Conservation (phyloP, 1,140 invertebrate genomes). For the Drosophila quadrilineata region DNA sequence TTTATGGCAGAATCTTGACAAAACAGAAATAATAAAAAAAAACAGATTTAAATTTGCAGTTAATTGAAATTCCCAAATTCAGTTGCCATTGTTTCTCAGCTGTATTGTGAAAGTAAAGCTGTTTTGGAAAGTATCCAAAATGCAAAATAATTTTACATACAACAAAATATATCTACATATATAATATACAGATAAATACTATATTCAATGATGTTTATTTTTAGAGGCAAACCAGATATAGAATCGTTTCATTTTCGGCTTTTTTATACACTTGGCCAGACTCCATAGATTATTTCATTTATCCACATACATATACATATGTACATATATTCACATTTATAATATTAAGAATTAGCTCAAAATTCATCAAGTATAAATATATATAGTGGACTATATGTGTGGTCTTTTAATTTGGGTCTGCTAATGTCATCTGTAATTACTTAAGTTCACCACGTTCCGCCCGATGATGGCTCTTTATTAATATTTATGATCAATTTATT, state of each 20-base stretch:
- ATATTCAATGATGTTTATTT: conserved; percentile 13
- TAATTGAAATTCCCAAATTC: no score
- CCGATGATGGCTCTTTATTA: conserved; percentile 13
- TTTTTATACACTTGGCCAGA: conserved; percentile 13
- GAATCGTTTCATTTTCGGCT: conserved; percentile 8
- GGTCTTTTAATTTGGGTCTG: not conserved
- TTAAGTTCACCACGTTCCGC: conserved; percentile 6
- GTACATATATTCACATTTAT: no score
- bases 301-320: not conserved
- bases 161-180: not conserved
- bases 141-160: conserved; percentile 1
- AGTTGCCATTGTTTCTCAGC: not conserved
- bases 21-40: no score
- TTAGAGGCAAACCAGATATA: conserved; percentile 19
- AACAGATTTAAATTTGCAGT: not conserved
- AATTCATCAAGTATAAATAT: no score
- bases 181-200: not conserved
- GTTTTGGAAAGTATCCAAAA: conserved; percentile 24
- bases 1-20: no score
- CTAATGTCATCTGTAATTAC: conserved; percentile 38
- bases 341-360: no score
- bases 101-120: conserved; percentile 11
- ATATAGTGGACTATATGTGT: not conserved
- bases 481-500: conserved; percentile 39
- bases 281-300: conserved; percentile 5